Evolutionary conservation across 2,797 vertebrate species (phyloP).

Genomic region (Sternotherus odoratus): DNA sequence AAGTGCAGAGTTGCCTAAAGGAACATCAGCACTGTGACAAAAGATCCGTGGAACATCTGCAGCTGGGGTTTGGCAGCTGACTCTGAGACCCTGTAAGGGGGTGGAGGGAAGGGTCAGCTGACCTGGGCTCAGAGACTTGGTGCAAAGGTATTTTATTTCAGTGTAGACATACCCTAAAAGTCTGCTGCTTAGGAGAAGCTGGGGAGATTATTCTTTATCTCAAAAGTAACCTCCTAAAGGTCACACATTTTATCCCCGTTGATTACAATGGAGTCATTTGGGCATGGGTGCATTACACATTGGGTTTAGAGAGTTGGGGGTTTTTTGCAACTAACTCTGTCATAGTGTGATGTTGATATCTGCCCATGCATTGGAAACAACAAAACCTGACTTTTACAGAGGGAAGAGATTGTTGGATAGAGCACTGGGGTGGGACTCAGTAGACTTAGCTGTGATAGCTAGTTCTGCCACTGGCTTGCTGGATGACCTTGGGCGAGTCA

Average conservation of each 20-base stretch:
- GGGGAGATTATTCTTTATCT: too few species aligned
- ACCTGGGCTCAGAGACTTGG: too few species aligned
- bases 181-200: too few species aligned
- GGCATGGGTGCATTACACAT: neutral
- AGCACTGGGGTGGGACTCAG: neutral
- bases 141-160: too few species aligned
- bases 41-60: too few species aligned
- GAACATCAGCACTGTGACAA: too few species aligned
- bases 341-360: neutral
- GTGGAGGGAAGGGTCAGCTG: too few species aligned
- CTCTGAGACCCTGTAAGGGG: too few species aligned
- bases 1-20: too few species aligned
- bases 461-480: neutral
- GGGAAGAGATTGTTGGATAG: neutral
- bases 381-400: neutral
- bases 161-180: too few species aligned
- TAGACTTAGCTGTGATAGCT: neutral
- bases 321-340: neutral
- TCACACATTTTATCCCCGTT: neutral
- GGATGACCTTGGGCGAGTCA: neutral
- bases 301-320: neutral
- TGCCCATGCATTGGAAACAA: neutral
- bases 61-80: too few species aligned
- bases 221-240: neutral
- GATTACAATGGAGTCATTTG: neutral